phyloP scores from a whole-genome alignment of 2,797 vertebrate genomes.

The Phyllotis vaccarum region DNA sequence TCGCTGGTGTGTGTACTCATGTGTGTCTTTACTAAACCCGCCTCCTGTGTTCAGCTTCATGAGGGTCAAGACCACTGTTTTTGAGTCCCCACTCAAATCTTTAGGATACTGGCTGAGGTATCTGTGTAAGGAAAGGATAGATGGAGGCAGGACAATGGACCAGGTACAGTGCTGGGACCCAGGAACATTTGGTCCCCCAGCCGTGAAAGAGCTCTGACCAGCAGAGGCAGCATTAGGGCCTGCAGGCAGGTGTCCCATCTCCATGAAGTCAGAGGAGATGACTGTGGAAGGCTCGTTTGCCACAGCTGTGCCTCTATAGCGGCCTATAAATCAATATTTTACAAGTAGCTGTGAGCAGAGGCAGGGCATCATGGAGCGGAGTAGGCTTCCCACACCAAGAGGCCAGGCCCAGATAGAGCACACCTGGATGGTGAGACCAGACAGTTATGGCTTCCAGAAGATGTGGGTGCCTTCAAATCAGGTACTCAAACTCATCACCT shows the following conservation, averaged over 20 bases:
- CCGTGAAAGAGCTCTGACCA: neutral
- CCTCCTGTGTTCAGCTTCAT: neutral
- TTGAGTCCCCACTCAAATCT: neutral
- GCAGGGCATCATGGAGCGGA: neutral
- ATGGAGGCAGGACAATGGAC: neutral
- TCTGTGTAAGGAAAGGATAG: neutral
- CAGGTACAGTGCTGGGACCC: neutral
- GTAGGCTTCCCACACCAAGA: neutral
- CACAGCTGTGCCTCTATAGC: neutral
- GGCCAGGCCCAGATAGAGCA: neutral
- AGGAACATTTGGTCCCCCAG: neutral
- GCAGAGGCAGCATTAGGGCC: neutral
- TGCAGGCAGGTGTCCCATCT: neutral
- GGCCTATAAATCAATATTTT: neutral
- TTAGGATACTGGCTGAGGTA: neutral
- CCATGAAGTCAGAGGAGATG: neutral
- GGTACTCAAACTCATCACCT: neutral
- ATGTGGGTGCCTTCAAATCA: neutral
- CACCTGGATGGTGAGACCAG: neutral
- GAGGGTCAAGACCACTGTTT: neutral
- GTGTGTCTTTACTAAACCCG: neutral
- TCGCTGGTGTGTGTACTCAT: neutral
- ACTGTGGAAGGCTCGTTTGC: neutral
- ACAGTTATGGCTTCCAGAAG: conserved; percentile 15
- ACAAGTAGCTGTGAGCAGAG: neutral